A percentile compares a stretch with the other conserved stretches of the same genome.
These are phyloP conservation scores for Thomomys bottae DNA, from an alignment of 2,113 vertebrate genomes.

Conservation along the genomic window DNA sequence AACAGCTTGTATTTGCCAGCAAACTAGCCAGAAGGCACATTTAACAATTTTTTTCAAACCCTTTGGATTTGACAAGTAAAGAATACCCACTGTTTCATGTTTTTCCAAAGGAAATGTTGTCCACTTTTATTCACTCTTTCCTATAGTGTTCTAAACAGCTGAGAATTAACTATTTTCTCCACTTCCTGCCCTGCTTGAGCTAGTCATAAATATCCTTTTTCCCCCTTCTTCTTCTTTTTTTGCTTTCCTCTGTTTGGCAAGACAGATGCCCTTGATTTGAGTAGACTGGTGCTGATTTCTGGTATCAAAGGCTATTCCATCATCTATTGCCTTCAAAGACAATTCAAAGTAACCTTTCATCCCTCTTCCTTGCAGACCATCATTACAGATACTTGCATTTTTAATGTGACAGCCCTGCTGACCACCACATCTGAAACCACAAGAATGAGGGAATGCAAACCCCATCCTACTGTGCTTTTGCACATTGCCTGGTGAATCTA, in stretches of 20 bases:
- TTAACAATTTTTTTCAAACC: slow-evolving; percentile 56
- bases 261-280: slow-evolving; percentile 64
- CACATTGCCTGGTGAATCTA: slow-evolving; percentile 27
- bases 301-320: slow-evolving; percentile 63
- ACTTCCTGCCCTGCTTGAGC: slow-evolving; percentile 53
- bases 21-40: slow-evolving; percentile 72
- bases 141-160: slow-evolving; percentile 29
- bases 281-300: slow-evolving; percentile 34
- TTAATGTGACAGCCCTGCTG: slow-evolving; percentile 68
- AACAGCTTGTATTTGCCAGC: slow-evolving; percentile 76
- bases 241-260: slow-evolving; percentile 40
- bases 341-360: slow-evolving; percentile 77
- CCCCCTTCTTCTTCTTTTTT: slow-evolving; percentile 41
- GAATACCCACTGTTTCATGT: slow-evolving; percentile 61
- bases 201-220: slow-evolving; percentile 58
- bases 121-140: slow-evolving; percentile 46
- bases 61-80: slow-evolving; percentile 66
- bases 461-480: slow-evolving; percentile 56
- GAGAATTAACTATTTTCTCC: slow-evolving; percentile 25
- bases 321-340: slow-evolving; percentile 61
- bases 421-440: slow-evolving; percentile 52
- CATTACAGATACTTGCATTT: slow-evolving; percentile 74
- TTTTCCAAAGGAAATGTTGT: slow-evolving; percentile 44
- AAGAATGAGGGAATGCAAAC: slow-evolving; percentile 53
- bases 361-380: slow-evolving; percentile 62